Conservation (phyloP, 2,888 invertebrate genomes). For the Clepsis dumicolana region DNA sequence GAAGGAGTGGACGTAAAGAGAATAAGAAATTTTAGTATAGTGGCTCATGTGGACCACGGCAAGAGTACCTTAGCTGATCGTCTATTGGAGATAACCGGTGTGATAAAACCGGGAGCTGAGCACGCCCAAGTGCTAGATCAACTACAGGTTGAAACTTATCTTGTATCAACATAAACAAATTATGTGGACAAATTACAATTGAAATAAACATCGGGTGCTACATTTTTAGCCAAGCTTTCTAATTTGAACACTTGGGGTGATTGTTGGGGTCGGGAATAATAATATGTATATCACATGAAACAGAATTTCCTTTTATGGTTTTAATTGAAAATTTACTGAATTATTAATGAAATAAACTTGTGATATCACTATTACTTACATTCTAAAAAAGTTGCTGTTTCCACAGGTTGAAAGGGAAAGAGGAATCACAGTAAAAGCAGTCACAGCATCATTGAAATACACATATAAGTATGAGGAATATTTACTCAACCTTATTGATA, state of each 20-base stretch:
- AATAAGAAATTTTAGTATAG: slow-evolving; percentile 98
- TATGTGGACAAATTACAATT: too few relatives aligned
- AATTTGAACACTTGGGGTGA: too few relatives aligned
- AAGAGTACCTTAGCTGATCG: slow-evolving; percentile 99
- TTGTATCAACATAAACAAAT: too few relatives aligned
- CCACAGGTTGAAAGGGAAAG: slow-evolving; percentile 95
- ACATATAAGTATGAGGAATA: slow-evolving; percentile 89
- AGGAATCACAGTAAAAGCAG: slow-evolving; percentile 99
- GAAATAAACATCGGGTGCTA: too few relatives aligned
- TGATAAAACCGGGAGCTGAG: slow-evolving; percentile 88
- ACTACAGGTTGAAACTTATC: slow-evolving; percentile 84
- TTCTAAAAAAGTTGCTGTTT: slow-evolving; percentile 48
- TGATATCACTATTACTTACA: too few relatives aligned
- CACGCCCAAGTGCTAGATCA: slow-evolving; percentile 91
- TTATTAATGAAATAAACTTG: too few relatives aligned
- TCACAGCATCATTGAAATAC: slow-evolving; percentile 95
- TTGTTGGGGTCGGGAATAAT: too few relatives aligned
- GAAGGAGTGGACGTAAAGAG: slow-evolving; percentile 61
- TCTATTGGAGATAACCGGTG: slow-evolving; percentile 96
- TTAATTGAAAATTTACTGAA: too few relatives aligned
- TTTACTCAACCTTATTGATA: slow-evolving; percentile 97
- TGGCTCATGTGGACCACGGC: slow-evolving; percentile 99
- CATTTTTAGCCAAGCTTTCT: too few relatives aligned
- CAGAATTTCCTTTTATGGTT: too few relatives aligned
- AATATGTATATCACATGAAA: too few relatives aligned